Evolutionary conservation across 2,888 invertebrate genomes (phyloP).

Genomic region (Peribatodes rhomboidaria): DNA sequence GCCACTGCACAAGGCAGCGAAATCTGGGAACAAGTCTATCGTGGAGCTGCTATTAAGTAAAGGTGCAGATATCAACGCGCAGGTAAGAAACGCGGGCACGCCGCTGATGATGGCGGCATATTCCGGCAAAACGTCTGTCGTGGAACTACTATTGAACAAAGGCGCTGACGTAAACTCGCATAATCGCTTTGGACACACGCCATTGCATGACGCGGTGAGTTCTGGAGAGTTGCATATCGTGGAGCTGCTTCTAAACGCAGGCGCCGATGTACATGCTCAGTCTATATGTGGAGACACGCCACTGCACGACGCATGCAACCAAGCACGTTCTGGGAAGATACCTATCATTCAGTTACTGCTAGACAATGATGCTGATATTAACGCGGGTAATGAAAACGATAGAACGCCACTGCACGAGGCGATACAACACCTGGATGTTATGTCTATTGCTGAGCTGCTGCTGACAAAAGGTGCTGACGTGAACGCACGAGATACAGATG

Average conservation of each 20-base stretch:
- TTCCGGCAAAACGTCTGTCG: not conserved
- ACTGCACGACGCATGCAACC: not conserved
- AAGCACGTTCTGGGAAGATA: too few species aligned
- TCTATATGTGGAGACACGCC: not conserved
- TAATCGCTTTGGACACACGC: not conserved
- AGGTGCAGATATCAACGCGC: not conserved
- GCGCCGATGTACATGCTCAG: not conserved
- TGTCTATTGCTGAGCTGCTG: not conserved
- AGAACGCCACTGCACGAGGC: not conserved
- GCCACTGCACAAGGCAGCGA: not conserved
- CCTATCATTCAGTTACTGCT: not conserved
- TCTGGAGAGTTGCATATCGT: constrained; percentile 17
- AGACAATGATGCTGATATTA: not conserved
- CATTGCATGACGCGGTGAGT: not conserved
- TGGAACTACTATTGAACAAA: not conserved
- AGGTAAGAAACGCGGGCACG: not conserved
- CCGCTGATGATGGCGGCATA: not conserved
- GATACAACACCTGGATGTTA: not conserved
- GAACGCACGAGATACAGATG: not conserved
- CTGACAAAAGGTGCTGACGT: not conserved
- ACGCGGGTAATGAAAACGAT: not conserved
- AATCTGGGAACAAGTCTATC: not conserved
- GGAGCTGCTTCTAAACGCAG: not conserved
- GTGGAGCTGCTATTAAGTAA: not conserved
- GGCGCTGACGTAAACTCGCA: not conserved